Evolutionary conservation across 2,888 invertebrate genomes (phyloP).

Genomic region (Leptarthrus brevirostris): DNA sequence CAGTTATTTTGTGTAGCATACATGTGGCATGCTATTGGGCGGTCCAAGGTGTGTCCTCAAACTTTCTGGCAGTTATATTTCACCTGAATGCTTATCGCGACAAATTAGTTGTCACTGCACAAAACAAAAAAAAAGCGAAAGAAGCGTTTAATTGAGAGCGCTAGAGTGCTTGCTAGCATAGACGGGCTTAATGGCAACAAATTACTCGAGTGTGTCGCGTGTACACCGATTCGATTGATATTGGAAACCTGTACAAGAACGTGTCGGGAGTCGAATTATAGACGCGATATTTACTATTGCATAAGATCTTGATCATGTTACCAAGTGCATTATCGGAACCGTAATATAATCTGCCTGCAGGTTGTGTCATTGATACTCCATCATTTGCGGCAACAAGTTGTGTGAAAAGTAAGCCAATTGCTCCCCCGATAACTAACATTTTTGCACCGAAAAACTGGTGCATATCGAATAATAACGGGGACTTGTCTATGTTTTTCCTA

Average conservation of each 20-base stretch:
- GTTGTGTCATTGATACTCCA: constrained; percentile 6
- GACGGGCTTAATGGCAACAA: constrained; percentile 5
- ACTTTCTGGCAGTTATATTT: constrained; percentile 1
- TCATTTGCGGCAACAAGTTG: not conserved
- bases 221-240: not conserved
- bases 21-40: not conserved
- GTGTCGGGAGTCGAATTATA: not conserved
- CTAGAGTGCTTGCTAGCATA: not conserved
- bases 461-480: not conserved
- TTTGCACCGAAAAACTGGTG: not conserved
- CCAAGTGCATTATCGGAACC: constrained; percentile 16
- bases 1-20: constrained; percentile 4
- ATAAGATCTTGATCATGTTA: constrained; percentile 28
- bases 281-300: constrained; percentile 6
- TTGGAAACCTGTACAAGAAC: not conserved
- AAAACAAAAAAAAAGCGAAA: not conserved
- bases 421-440: not conserved
- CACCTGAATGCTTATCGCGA: not conserved
- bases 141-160: constrained; percentile 13
- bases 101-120: constrained; percentile 10
- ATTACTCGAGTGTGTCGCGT: constrained; percentile 21
- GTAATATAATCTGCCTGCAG: constrained; percentile 8
- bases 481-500: not conserved
- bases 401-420: not conserved
- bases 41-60: constrained; percentile 19